These are phyloP conservation scores for Ciconia boyciana DNA, from an alignment of 2,113 vertebrate genomes.

Conservation along the genomic window DNA sequence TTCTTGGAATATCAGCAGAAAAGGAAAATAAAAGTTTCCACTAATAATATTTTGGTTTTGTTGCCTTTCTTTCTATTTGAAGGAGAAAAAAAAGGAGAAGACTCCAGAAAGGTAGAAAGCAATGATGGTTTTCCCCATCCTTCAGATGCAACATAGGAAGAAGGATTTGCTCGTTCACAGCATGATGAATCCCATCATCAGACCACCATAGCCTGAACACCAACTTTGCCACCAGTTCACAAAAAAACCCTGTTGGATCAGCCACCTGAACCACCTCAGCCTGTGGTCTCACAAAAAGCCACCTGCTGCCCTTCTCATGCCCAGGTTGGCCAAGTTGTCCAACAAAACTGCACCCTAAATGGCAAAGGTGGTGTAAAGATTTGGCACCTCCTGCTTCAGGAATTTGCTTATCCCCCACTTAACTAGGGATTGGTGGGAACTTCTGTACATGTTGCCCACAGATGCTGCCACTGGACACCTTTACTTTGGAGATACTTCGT, in stretches of 20 bases:
- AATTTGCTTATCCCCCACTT: neutral
- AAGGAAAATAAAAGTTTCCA: neutral
- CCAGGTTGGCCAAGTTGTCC: neutral
- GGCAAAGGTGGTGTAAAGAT: neutral
- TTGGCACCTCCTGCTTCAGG: neutral
- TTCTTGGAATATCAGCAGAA: neutral
- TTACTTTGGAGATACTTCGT: neutral
- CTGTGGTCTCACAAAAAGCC: neutral
- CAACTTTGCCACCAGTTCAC: neutral
- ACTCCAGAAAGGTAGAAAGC: neutral
- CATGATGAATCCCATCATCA: neutral
- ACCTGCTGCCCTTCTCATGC: neutral
- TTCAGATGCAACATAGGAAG: neutral
- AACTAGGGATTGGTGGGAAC: neutral
- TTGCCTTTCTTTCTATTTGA: neutral
- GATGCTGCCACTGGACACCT: neutral
- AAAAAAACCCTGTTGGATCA: accelerated
- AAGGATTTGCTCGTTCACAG: neutral
- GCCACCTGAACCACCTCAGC: neutral
- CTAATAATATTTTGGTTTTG: neutral
- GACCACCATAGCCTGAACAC: neutral
- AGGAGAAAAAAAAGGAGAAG: neutral
- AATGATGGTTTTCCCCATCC: neutral
- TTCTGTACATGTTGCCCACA: neutral
- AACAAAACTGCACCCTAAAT: neutral